Base-by-base conservation (phyloP, 2,113 vertebrate genomes). In the Nothoprocta perdicaria region DNA sequence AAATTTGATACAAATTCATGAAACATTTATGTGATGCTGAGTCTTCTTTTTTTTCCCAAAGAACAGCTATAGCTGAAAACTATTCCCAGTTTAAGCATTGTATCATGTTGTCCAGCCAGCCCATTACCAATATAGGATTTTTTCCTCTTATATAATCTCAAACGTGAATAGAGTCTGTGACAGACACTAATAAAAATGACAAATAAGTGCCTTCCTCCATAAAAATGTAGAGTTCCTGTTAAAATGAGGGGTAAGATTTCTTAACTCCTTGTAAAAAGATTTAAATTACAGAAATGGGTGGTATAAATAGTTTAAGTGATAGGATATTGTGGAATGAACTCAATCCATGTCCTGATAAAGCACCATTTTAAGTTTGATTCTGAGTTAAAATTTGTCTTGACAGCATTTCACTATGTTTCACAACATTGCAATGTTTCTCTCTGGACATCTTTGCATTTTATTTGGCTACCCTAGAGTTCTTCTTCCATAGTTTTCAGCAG, bases 1-100 rank as follows among this genome's bases (percentile, higher is more conserved):
- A 93, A 92, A 93, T 93, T 86, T 86, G 57, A 84, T 94, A 91
- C 8, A 33, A 95, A 92, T 90, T 93, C 86, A 90, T 95, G 94
- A 96, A 96, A 93, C 91, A 94, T 92, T 92, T 94, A 89, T 94
- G 84, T 65, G 83, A 61, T 94, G 94, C 94, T 95, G 90, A 95
- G 66, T 95, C 88, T 92, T 95, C 90, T 69, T 92, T 95, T 94
- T 90, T 48, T 75, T 88, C 84, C 76, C 53, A 88, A 76, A 66
- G 91, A 92, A 94, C 77, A 77, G 29, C 66, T 90, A 79, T 66
- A 84, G 61, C 88, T 86, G 57, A 89, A 93, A 95, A 62, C 62
- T 76, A 5, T 45, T n/a, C 77, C 65, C 62, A 65, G 66, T 62
- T 86, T 88, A 90, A 81, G 80, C 63, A 73, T 76, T 95, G 73